phyloP scores from a whole-genome alignment of 2,797 vertebrate species.

The Hemitrygon akajei region DNA sequence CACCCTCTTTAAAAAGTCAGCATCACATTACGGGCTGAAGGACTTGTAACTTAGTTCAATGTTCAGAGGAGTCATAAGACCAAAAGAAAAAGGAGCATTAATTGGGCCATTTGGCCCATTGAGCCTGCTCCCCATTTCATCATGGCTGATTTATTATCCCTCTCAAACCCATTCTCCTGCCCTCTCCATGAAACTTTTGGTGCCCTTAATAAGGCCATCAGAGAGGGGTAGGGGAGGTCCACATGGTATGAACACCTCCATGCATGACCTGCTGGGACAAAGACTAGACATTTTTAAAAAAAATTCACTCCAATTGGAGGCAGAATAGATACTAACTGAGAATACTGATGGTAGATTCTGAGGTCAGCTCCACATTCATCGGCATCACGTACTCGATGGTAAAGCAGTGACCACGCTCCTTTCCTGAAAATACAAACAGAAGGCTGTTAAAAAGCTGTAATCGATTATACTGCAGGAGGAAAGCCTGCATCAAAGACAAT shows the following conservation, averaged over 20 bases:
- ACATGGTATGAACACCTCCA: neutral
- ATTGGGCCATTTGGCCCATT: too few relatives aligned
- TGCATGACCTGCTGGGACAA: neutral
- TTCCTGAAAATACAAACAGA: slow-evolving; percentile 59
- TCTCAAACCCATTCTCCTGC: too few relatives aligned
- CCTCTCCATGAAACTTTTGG: too few relatives aligned
- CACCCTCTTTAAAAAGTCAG: too few relatives aligned
- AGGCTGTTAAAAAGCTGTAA: neutral
- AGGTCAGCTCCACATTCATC: slow-evolving; percentile 82
- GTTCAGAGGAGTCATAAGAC: too few relatives aligned
- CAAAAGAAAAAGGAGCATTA: too few relatives aligned
- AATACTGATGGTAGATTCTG: slow-evolving; percentile 84
- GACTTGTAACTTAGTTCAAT: too few relatives aligned
- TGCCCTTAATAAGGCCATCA: too few relatives aligned
- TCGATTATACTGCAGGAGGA: neutral
- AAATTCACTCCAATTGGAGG: neutral
- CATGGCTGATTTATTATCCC: too few relatives aligned
- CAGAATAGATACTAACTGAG: slow-evolving; percentile 69
- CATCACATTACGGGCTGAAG: too few relatives aligned
- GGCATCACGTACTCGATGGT: slow-evolving; percentile 94
- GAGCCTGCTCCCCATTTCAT: too few relatives aligned
- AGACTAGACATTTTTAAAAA: neutral
- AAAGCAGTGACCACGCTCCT: slow-evolving; percentile 86
- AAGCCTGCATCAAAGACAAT: neutral
- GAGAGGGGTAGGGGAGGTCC: neutral